A percentile compares a stretch with the other conserved stretches of the same genome.
Evolutionary conservation across 2,797 vertebrate species (phyloP).

Genomic region (Halcyon smyrnensis): DNA sequence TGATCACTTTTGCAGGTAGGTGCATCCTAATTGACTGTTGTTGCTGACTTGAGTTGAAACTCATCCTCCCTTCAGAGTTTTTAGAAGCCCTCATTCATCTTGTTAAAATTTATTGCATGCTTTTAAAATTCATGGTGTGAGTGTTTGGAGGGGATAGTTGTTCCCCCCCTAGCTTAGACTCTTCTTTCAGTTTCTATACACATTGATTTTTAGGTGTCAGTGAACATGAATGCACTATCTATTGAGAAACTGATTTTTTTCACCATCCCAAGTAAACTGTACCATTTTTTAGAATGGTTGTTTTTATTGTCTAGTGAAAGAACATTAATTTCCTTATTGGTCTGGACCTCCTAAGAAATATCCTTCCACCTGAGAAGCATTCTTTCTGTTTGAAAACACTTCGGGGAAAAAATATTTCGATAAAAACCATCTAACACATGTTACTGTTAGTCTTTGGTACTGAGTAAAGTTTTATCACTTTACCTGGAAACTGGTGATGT

Average conservation of each 20-base stretch:
- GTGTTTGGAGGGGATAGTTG: not conserved
- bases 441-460: slow-evolving; percentile 1
- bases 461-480: slow-evolving; percentile 44
- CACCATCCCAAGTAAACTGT: not conserved
- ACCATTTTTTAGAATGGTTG: not conserved
- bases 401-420: slow-evolving; percentile 30
- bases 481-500: slow-evolving; percentile 50
- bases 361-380: slow-evolving; percentile 26
- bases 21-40: not conserved
- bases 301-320: not conserved
- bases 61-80: not conserved
- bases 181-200: slow-evolving; percentile 18
- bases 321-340: slow-evolving; percentile 6
- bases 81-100: slow-evolving; percentile 11
- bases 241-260: not conserved
- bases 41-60: slow-evolving; percentile 26
- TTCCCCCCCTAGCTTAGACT: not conserved
- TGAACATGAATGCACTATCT: not conserved
- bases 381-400: slow-evolving; percentile 47
- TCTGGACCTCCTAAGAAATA: not conserved
- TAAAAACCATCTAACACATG: not conserved
- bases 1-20: not conserved
- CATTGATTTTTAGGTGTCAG: slow-evolving; percentile 22
- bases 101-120: slow-evolving; percentile 16
- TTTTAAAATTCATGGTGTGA: slow-evolving; percentile 6